Conservation (phyloP, 2,888 invertebrate species). For the Hypomecis punctinalis region DNA sequence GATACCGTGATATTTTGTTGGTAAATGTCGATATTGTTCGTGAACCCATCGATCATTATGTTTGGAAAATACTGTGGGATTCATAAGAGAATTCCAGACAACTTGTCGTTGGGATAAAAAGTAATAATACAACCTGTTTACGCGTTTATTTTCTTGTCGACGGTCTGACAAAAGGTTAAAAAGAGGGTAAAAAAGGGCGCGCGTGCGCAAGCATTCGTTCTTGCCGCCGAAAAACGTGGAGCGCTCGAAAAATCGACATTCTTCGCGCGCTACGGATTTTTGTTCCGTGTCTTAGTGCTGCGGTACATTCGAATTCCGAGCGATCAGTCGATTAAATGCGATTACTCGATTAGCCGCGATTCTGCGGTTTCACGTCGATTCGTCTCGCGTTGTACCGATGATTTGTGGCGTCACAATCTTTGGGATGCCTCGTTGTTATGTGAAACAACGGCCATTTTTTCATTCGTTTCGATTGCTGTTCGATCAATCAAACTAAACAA, state of each 20-base stretch:
- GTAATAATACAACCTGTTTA: constrained; percentile 72
- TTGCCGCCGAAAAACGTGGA: constrained; percentile 77
- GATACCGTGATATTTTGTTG: constrained; percentile 56
- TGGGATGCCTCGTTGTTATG: constrained; percentile 56
- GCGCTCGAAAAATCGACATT: constrained; percentile 58
- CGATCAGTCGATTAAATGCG: constrained; percentile 56
- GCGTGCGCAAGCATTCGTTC: constrained; percentile 77
- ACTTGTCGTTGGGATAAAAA: constrained; percentile 56
- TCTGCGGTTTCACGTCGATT: constrained; percentile 70
- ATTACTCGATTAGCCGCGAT: constrained; percentile 60
- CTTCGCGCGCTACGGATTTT: constrained; percentile 71
- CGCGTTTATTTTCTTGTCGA: constrained; percentile 56
- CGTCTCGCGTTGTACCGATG: constrained; percentile 68
- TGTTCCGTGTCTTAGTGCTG: constrained; percentile 49
- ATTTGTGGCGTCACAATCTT: constrained; percentile 70
- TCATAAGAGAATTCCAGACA: constrained; percentile 51
- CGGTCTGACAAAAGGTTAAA: constrained; percentile 52
- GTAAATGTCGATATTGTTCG: constrained; percentile 53
- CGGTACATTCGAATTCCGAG: constrained; percentile 52
- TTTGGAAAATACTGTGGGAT: constrained; percentile 37
- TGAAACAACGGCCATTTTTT: constrained; percentile 52
- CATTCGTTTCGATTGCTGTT: constrained; percentile 38
- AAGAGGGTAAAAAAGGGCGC: constrained; percentile 59
- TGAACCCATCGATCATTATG: constrained; percentile 42
- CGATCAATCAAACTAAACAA: constrained; percentile 37